These are phyloP conservation scores for Carettochelys insculpta DNA, from an alignment of 2,113 vertebrate species.

Conservation along the genomic window DNA sequence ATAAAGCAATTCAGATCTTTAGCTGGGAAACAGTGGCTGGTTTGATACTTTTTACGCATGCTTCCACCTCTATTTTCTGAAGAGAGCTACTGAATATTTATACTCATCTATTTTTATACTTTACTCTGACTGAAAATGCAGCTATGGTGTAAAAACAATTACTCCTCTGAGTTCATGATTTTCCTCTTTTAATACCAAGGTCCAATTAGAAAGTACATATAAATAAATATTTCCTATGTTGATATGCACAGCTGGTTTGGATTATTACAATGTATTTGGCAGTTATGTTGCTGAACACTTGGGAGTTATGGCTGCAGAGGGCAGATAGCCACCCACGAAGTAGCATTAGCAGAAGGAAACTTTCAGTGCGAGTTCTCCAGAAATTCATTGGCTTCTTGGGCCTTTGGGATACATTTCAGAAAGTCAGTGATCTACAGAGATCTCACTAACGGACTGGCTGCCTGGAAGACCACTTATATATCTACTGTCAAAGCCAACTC, in stretches of 20 bases:
- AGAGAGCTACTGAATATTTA: not conserved
- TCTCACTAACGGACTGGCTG: not conserved
- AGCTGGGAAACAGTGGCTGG: not conserved
- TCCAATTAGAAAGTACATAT: not conserved
- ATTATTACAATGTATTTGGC: not conserved
- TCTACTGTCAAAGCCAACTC: not conserved
- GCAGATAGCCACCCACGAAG: slow-evolving; percentile 3
- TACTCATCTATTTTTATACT: not conserved
- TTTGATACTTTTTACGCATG: not conserved
- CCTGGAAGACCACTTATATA: not conserved
- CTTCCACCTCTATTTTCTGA: not conserved
- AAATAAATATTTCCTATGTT: not conserved
- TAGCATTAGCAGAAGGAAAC: not conserved
- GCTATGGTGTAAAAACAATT: not conserved
- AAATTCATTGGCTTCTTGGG: not conserved
- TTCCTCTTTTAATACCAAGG: not conserved
- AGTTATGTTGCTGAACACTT: slow-evolving; percentile 9
- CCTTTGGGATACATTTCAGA: not conserved
- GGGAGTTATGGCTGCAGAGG: slow-evolving; percentile 7
- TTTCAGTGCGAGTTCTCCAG: not conserved
- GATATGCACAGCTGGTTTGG: not conserved
- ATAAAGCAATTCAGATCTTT: not conserved
- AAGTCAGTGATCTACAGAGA: not conserved
- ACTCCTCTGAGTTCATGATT: not conserved
- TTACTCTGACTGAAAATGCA: not conserved